Evolutionary conservation across 2,113 vertebrate genomes (phyloP), one percentile per base, ranked within the genome.

Genomic region (Paralichthys olivaceus): DNA sequence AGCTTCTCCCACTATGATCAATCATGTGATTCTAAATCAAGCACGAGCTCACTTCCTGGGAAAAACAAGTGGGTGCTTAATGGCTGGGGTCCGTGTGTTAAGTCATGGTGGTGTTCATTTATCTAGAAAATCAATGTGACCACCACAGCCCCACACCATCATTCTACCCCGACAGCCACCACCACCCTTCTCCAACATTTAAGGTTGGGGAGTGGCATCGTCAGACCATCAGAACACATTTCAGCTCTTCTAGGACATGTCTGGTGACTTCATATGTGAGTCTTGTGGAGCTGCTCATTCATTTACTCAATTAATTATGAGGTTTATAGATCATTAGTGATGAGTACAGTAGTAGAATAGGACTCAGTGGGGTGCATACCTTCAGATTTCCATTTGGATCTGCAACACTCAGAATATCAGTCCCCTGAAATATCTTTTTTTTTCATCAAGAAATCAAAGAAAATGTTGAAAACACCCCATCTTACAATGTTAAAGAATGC

Each of bases 81-180:
- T 34, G n/a, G 3, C 28, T 22, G n/a, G 2, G 17, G 43, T 28
- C 17, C 66, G 65, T 28, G 54, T 56, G 63, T 59, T 23, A 58
- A 73, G 19, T 47, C 61, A 45, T 34, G 45, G 56, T 15, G 7
- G 20, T 1, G 2, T 51, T 67, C 12, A 53, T 81, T 79, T 17
- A 61, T 58, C 54, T 62, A 40, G 19, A 28, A 47, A 77, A 82
- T 78, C 69, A 56, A 77, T 79, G 22, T 19, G 32, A 74, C 47
- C 56, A 28, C 2, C 28, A 37, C 19, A 5, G 7, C 14, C 26
- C 40, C 19, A 19, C 14, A 57, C 19, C 78, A 60, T 81, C 57
- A 63, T 53, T 43, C 59, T 56, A 23, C 12, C 25, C 62, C 40
- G 37, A 71, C 67, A 70, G 43, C 8, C 25, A 14, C 11, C 37